Conservation (phyloP, 1,140 invertebrate species). For the Ectropis grisescens region DNA sequence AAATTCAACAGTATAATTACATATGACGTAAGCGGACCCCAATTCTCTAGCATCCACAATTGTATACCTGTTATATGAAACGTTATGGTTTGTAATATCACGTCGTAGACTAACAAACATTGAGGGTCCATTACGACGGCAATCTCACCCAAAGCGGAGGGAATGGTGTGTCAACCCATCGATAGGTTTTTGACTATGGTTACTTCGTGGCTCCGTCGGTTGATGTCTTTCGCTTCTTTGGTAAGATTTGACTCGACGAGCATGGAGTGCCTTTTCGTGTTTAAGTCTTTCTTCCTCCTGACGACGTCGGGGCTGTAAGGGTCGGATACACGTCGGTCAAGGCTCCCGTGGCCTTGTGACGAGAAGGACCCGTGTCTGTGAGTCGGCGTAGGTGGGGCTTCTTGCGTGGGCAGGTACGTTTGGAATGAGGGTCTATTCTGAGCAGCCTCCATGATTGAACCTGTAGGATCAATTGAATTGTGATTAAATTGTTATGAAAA, state of each 20-base stretch:
- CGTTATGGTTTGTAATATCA: no score
- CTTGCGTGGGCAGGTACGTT: slow-evolving; percentile 52
- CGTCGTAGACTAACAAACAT: no score
- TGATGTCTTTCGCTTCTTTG: slow-evolving; percentile 46
- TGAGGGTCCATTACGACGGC: no score
- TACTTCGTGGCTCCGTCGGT: slow-evolving; percentile 54
- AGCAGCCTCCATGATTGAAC: slow-evolving; percentile 75
- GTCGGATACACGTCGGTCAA: slow-evolving; percentile 52
- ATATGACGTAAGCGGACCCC: no score
- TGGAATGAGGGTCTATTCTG: slow-evolving; percentile 65
- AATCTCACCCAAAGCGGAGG: no score
- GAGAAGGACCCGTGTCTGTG: slow-evolving; percentile 39
- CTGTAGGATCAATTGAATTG: slow-evolving; percentile 14
- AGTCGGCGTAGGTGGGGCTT: slow-evolving; percentile 26
- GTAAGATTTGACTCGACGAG: slow-evolving; percentile 45
- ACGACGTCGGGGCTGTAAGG: slow-evolving; percentile 51
- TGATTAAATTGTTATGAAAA: neutral
- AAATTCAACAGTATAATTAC: no score
- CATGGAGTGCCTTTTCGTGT: slow-evolving; percentile 55
- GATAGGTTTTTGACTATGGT: slow-evolving; percentile 55
- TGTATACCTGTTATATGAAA: no score
- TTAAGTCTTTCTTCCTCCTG: slow-evolving; percentile 44
- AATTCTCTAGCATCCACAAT: no score
- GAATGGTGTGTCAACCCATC: slow-evolving; percentile 54
- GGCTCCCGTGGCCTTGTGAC: slow-evolving; percentile 23